phyloP scores from a whole-genome alignment of 2,113 vertebrate genomes.

The Lagopus leucura region DNA sequence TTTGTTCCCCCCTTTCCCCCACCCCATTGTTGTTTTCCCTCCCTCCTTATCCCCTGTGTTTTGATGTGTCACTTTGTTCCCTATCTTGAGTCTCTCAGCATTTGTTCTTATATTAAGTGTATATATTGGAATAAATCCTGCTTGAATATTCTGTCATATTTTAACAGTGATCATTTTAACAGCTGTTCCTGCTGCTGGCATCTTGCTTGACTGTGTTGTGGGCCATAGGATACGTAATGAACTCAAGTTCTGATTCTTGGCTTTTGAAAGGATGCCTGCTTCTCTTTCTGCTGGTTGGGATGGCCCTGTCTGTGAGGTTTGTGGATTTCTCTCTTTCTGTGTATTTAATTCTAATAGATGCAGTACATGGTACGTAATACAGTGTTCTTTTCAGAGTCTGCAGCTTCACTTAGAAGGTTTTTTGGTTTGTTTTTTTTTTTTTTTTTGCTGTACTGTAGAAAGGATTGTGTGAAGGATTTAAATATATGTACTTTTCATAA shows the following conservation, averaged over 20 bases:
- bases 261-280: slow-evolving; percentile 92
- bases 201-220: slow-evolving; percentile 80
- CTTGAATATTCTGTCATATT: not conserved
- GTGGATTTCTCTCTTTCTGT: slow-evolving; percentile 41
- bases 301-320: slow-evolving; percentile 87
- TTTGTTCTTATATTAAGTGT: not conserved
- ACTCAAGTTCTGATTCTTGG: slow-evolving; percentile 93
- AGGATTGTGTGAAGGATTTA: not conserved
- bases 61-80: not conserved
- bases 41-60: rapidly evolving
- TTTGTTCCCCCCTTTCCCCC: no score
- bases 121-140: not conserved
- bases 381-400: not conserved
- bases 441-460: no score
- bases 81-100: not conserved
- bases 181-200: slow-evolving; percentile 80
- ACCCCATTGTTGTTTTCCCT: not conserved
- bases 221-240: slow-evolving; percentile 83
- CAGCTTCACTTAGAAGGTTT: not conserved
- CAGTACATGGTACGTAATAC: not conserved
- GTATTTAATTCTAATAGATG: not conserved
- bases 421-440: no score
- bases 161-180: slow-evolving; percentile 44
- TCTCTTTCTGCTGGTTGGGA: slow-evolving; percentile 77
- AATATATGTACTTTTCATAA: not conserved